Evolutionary conservation across 2,888 invertebrate genomes (phyloP).

Genomic region (Lacanobia wlatinum): DNA sequence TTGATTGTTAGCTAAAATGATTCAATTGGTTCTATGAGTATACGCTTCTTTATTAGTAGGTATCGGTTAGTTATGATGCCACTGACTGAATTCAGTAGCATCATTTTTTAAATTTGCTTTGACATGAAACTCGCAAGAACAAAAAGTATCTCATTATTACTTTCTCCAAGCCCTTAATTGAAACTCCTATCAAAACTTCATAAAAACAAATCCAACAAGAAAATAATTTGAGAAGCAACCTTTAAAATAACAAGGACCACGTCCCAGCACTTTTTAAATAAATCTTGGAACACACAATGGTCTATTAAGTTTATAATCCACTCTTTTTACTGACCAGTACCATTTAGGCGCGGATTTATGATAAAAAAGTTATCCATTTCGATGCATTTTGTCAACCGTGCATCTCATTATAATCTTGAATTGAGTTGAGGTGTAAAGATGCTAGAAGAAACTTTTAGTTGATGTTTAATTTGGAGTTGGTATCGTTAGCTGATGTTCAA

Average conservation of each 20-base stretch:
- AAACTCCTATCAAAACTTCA: slow-evolving; percentile 23
- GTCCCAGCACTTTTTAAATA: slow-evolving; percentile 68
- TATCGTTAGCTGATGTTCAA: too few species aligned
- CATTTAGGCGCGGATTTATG: slow-evolving; percentile 80
- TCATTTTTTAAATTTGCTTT: background rate
- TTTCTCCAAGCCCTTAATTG: slow-evolving; percentile 30
- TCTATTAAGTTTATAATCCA: slow-evolving; percentile 76
- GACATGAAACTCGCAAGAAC: background rate
- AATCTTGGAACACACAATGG: slow-evolving; percentile 67
- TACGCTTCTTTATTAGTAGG: background rate
- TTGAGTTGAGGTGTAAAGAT: slow-evolving; percentile 37
- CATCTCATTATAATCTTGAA: slow-evolving; percentile 81
- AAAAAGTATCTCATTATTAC: slow-evolving; percentile 16
- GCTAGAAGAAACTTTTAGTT: slow-evolving; percentile 37
- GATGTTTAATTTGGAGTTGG: too few species aligned
- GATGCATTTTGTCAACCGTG: slow-evolving; percentile 85
- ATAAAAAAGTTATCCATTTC: slow-evolving; percentile 77
- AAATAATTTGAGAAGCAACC: slow-evolving; percentile 49
- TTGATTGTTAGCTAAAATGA: background rate
- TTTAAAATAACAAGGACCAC: slow-evolving; percentile 73
- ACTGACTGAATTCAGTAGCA: too few species aligned
- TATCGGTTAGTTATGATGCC: too few species aligned
- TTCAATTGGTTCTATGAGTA: background rate
- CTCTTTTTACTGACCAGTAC: slow-evolving; percentile 70
- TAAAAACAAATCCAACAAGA: slow-evolving; percentile 28